Conservation (phyloP, 2,888 invertebrate genomes). For the Alentia gelatinosa region DNA sequence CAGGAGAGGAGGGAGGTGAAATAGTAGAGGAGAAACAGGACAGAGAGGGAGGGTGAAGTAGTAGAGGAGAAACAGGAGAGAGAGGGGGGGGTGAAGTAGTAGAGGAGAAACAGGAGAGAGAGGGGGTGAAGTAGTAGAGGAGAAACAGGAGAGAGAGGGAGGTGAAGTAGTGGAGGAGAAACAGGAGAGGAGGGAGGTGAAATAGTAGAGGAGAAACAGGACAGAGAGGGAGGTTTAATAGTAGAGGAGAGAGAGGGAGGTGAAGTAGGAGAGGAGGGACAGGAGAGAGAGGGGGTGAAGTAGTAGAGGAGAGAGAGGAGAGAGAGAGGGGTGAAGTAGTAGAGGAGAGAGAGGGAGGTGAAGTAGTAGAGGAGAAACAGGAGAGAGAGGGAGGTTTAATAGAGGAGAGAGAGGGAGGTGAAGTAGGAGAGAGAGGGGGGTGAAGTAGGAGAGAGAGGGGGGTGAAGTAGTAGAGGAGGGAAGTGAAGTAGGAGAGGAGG, state of each 20-base stretch:
- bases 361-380: not conserved
- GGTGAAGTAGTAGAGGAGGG: not conserved
- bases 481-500: not conserved
- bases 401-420: not conserved
- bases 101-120: not conserved
- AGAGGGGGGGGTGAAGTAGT: not conserved
- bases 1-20: not conserved
- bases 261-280: not conserved
- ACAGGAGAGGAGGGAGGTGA: not conserved
- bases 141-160: not conserved
- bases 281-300: not conserved
- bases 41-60: not conserved
- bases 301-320: too few species aligned
- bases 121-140: not conserved
- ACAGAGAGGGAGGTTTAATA: not conserved
- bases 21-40: not conserved
- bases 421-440: not conserved
- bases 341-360: not conserved
- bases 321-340: too few species aligned
- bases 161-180: not conserved
- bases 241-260: not conserved
- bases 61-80: not conserved
- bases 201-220: not conserved
- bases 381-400: not conserved
- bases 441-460: not conserved